Conservation (phyloP, 1,140 invertebrate genomes). For the Drosophila pandora region DNA sequence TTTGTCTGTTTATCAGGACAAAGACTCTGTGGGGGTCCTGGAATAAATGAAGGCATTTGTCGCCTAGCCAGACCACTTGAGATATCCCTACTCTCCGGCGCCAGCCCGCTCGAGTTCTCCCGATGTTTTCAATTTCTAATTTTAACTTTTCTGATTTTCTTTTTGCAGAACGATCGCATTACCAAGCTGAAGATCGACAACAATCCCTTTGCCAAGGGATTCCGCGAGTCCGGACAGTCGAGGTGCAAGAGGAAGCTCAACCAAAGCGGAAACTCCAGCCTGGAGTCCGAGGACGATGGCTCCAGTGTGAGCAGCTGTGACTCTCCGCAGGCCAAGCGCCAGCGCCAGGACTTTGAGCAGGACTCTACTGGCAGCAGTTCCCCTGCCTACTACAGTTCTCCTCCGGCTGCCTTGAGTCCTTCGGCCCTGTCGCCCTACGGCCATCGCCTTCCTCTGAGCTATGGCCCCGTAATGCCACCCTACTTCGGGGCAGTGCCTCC, state of each 20-base stretch:
- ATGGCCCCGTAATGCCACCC: slow-evolving; percentile 30
- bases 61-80: slow-evolving; percentile 51
- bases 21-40: slow-evolving; percentile 43
- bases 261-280: slow-evolving; percentile 54
- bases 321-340: slow-evolving; percentile 67
- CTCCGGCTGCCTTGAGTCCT: slow-evolving; percentile 11
- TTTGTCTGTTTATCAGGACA: slow-evolving; percentile 7
- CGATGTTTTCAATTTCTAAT: slow-evolving; percentile 51
- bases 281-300: slow-evolving; percentile 72
- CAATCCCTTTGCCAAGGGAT: slow-evolving; percentile 98
- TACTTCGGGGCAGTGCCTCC: slow-evolving; percentile 34
- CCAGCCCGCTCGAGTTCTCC: slow-evolving; percentile 34
- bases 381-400: slow-evolving; percentile 52
- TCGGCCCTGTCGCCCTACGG: slow-evolving; percentile 20
- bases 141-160: slow-evolving; percentile 54
- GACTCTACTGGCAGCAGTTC: slow-evolving; percentile 63
- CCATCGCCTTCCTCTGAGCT: slow-evolving; percentile 36
- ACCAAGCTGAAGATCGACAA: slow-evolving; percentile 97
- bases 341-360: slow-evolving; percentile 63
- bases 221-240: slow-evolving; percentile 92
- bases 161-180: slow-evolving; percentile 91
- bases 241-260: slow-evolving; percentile 87
- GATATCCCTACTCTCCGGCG: slow-evolving; percentile 24
- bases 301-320: slow-evolving; percentile 70
- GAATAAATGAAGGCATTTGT: slow-evolving; percentile 55